Conservation (phyloP, 35 echinoderm and acorn worm species). For the Patiria miniata region DNA sequence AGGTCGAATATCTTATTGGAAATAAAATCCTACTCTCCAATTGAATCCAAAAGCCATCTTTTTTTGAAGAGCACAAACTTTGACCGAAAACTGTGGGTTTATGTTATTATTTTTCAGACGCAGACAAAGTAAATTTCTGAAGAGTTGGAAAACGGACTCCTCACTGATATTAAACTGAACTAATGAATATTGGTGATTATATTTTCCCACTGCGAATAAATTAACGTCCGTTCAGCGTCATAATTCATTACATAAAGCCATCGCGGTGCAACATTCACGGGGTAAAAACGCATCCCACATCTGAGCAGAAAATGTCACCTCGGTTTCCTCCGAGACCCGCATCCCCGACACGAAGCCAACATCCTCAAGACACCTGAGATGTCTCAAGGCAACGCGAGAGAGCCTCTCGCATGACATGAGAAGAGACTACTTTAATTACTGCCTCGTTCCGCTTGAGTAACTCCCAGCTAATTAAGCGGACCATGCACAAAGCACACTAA, state of each 20-base stretch:
- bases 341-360: neutral
- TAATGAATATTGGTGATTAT: too few relatives aligned
- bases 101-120: too few relatives aligned
- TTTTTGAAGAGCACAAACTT: too few relatives aligned
- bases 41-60: too few relatives aligned
- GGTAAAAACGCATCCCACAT: neutral
- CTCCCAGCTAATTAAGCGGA: neutral
- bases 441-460: neutral
- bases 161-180: too few relatives aligned
- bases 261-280: neutral
- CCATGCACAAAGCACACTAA: neutral
- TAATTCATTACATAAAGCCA: neutral
- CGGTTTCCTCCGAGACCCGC: neutral
- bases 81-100: too few relatives aligned
- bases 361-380: slow-evolving; percentile 2
- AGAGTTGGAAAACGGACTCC: too few relatives aligned
- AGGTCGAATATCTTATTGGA: too few relatives aligned
- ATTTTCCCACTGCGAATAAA: too few relatives aligned
- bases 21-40: too few relatives aligned
- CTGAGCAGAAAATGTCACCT: neutral
- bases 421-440: slow-evolving; percentile 8
- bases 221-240: too few relatives aligned
- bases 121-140: too few relatives aligned
- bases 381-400: neutral
- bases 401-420: neutral